Percentiles rank a stretch among this genome's conserved stretches.
Evolutionary conservation across 2,113 vertebrate genomes (phyloP).

Genomic region (Falcunculus frontatus): DNA sequence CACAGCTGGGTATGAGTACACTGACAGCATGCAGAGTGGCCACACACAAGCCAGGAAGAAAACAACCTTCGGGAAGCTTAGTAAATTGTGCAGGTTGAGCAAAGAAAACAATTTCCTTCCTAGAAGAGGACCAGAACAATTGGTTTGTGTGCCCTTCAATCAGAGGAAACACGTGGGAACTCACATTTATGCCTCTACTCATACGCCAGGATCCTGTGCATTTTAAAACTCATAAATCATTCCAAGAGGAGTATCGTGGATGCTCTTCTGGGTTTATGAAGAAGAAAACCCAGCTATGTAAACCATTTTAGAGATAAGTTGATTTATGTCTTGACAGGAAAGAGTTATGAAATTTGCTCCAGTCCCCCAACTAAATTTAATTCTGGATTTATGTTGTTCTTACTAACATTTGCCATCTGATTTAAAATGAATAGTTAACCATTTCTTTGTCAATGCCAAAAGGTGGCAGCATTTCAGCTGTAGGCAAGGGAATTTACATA

Average conservation of each 20-base stretch:
- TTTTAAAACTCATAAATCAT: slow-evolving; percentile 39
- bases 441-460: slow-evolving; percentile 1
- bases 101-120: background rate
- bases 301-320: slow-evolving; percentile 15
- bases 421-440: slow-evolving; percentile 26
- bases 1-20: background rate
- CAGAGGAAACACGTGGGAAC: background rate
- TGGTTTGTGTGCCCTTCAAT: background rate
- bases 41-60: background rate
- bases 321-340: slow-evolving; percentile 17
- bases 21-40: slow-evolving; percentile 13
- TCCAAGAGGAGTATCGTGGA: background rate
- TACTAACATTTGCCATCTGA: background rate
- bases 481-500: background rate
- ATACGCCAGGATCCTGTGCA: background rate
- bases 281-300: slow-evolving; percentile 14
- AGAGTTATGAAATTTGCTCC: slow-evolving; percentile 31
- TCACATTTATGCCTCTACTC: background rate
- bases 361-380: background rate
- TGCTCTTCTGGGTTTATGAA: background rate
- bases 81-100: background rate
- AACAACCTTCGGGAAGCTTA: background rate
- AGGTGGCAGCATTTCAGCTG: slow-evolving; percentile 24
- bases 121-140: background rate
- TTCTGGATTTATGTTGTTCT: slow-evolving; percentile 16